A percentile compares a stretch with the other conserved stretches of the same genome.
phyloP scores from a whole-genome alignment of 2,888 invertebrate species.

The Nipponacmea schrenckii region DNA sequence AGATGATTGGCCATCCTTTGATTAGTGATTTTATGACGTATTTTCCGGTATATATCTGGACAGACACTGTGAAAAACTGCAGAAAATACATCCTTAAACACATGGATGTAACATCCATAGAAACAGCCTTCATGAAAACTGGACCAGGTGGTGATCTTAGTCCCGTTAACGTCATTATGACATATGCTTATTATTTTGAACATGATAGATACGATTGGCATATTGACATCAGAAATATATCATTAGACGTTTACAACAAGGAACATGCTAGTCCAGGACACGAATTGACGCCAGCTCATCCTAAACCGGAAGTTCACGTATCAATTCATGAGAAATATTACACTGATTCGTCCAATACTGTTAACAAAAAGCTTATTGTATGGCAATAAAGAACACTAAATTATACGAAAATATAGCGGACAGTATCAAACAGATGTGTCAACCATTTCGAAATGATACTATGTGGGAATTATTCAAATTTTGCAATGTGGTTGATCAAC shows the following conservation, averaged over 20 bases:
- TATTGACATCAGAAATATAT: neutral
- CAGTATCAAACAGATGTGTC: neutral
- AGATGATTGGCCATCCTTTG: neutral
- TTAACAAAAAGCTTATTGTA: neutral
- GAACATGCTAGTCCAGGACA: neutral
- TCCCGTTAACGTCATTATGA: neutral
- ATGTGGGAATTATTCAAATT: neutral
- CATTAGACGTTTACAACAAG: neutral
- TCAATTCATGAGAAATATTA: neutral
- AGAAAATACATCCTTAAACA: neutral
- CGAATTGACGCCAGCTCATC: neutral
- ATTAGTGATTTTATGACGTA: neutral
- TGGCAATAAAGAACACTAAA: neutral
- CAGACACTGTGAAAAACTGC: neutral
- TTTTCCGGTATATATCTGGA: neutral
- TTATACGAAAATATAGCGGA: neutral
- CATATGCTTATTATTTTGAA: neutral
- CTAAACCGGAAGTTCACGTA: neutral
- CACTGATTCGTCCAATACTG: neutral
- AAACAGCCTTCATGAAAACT: neutral
- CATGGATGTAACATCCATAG: neutral
- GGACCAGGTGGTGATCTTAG: neutral
- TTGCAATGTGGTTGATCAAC: neutral
- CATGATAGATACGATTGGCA: neutral
- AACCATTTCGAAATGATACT: neutral